Base-by-base conservation (phyloP, 2,888 invertebrate genomes). In the Ctena decussata region DNA sequence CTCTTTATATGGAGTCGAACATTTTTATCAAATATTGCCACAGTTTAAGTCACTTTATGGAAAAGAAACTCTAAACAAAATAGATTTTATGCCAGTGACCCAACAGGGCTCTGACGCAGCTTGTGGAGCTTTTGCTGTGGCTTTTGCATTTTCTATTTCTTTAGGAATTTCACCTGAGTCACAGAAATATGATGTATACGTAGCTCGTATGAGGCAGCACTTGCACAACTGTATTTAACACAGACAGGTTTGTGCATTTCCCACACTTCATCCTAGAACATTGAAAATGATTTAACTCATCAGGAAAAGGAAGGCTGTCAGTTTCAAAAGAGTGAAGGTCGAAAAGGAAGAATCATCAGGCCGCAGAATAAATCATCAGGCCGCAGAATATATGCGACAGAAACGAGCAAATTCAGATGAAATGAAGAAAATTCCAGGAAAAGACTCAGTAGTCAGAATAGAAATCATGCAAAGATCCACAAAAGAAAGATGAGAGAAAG, bases 71-170 rank as follows among this genome's bases (percentile, higher is more conserved):
- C 30, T 24, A 18, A 72, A 37, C 21, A 44, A 44, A 1, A 35
- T 72, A 18, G 44, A 72, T 0, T 72, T 72, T 72, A 46, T 72
- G 11, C 72, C 72, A 44, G 44, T 72, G 15, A 72, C 72, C 11
- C 72, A 72, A 44, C 72, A 72, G 44, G 72, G 46, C n/a, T 44
- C 44, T 27, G 72, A 72, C 44, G 44, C 72, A 72, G 72, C 72
- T n/a, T 72, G 72, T 72, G 72, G 72, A 27, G 72, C 72, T 27
- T 72, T 72, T 72, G 72, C 72, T 35, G 72, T 72, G n/a, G 72
- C 72, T 27, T 72, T 72, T 72, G 72, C 44, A 24, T 72, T 72
- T 44, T 72, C 72, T 72, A 8, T 35, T 72, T 41, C 27, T 0
- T 72, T 72, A 0, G 72, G 72, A 44, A 27, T 72, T 24, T 8